Evolutionary conservation across 2,113 vertebrate species (phyloP), one percentile per base, ranked within the genome.

Genomic region (Nibea coibor): DNA sequence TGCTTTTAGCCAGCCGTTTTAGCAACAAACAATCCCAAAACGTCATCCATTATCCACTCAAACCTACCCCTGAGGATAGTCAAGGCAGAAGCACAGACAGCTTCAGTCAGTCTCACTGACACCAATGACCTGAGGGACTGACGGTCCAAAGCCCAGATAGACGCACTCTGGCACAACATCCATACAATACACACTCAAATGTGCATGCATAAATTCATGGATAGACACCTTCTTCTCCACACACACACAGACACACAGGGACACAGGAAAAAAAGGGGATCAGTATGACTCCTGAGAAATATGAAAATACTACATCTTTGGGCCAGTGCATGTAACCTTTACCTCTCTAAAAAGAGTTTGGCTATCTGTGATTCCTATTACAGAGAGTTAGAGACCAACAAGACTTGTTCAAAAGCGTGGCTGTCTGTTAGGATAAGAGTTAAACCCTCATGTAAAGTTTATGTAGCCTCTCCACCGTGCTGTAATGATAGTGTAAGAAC

Each of bases 401-500:
- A 57, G 82, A 57, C 74, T 47, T 72, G 70, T 77, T 80, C 64
- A 72, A 75, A 64, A 70, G 68, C 61, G 35, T 69, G 59, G 66
- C 82, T 81, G 39, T 84, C 71, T 3, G 1, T 71, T 74, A 76
- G 75, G 83, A 88, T 81, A 73, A 73, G 72, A 83, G 70, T 84
- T 85, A 82, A 88, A 48, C 77, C 77, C 35, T 70, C 47, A 58
- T 83, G 74, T 84, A 81, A 82, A 86, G 80, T 90, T 84, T 81
- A 76, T 84, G 86, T 65, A 16, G 68, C 75, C 70, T 86, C 35
- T 78, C 54, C 72, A 68, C 78, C 75, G 70, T 53, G 43, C 39
- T 84, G 83, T 78, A 83, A 87, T 78, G 61, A 81, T 70, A 75
- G 83, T 72, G 79, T 82, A 83, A 85, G 84, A 84, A 71, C 73